Conservation (phyloP, 2,888 invertebrate species). For the Abrostola tripartita region DNA sequence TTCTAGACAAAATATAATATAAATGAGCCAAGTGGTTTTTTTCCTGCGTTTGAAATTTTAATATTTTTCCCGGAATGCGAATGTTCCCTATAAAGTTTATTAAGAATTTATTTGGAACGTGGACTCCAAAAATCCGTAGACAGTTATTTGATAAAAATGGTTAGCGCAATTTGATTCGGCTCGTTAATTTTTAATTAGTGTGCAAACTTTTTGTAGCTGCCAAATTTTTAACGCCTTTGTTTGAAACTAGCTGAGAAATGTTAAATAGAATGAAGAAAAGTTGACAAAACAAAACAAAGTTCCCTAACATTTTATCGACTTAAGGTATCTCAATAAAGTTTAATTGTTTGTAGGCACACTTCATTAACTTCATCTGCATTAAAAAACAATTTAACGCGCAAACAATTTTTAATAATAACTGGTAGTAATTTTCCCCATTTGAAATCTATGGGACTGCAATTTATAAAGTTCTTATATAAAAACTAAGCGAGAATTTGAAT, state of each 20-base stretch:
- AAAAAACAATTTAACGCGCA: not conserved
- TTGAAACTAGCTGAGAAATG: slow-evolving; percentile 23
- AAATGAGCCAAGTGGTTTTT: slow-evolving; percentile 71
- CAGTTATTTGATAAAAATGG: slow-evolving; percentile 56
- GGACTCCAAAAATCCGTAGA: slow-evolving; percentile 47
- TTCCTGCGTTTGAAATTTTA: slow-evolving; percentile 66
- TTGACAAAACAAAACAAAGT: slow-evolving; percentile 27
- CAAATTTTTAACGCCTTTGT: slow-evolving; percentile 41
- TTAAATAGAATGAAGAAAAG: slow-evolving; percentile 19
- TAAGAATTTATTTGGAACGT: slow-evolving; percentile 64
- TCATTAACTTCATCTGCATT: slow-evolving; percentile 4
- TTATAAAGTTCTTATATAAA: slow-evolving; percentile 43
- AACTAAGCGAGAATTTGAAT: slow-evolving; percentile 53
- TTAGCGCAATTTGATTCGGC: slow-evolving; percentile 47
- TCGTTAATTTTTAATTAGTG: slow-evolving; percentile 56
- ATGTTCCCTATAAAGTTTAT: slow-evolving; percentile 64
- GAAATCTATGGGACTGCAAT: slow-evolving; percentile 35
- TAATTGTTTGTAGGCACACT: slow-evolving; percentile 15
- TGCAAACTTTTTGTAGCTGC: slow-evolving; percentile 29
- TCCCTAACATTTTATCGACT: slow-evolving; percentile 20
- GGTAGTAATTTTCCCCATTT: slow-evolving; percentile 13
- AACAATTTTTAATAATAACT: slow-evolving; percentile 2
- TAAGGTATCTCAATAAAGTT: slow-evolving; percentile 10
- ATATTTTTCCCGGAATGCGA: slow-evolving; percentile 60
- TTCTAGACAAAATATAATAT: slow-evolving; percentile 71